phyloP scores from a whole-genome alignment of 1,140 invertebrate species.

The Ostrea denselamellosa region DNA sequence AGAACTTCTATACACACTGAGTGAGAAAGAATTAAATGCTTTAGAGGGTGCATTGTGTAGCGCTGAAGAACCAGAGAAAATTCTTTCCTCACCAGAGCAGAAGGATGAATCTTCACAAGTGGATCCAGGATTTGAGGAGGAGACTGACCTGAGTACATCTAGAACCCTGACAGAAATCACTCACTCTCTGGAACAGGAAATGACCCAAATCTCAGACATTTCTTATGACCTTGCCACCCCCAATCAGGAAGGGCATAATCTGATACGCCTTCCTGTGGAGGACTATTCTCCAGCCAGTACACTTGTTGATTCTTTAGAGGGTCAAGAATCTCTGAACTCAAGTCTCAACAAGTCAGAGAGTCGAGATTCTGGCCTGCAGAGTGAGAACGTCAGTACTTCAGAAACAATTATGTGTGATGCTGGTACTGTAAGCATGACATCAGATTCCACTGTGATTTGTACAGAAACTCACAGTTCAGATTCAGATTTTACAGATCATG shows the following conservation, averaged over 20 bases:
- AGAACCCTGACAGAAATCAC: conserved; percentile 7
- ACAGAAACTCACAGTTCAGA: not conserved
- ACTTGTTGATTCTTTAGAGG: conserved; percentile 46
- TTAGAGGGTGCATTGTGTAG: conserved; percentile 94
- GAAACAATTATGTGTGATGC: conserved; percentile 59
- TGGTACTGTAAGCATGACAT: not conserved
- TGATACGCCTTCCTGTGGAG: not conserved
- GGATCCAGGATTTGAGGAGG: conserved; percentile 63
- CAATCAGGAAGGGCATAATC: conserved; percentile 18
- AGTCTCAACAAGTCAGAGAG: conserved; percentile 73
- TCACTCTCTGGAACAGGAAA: not conserved
- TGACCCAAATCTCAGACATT: conserved; percentile 39
- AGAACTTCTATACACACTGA: conserved; percentile 93
- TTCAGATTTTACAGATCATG: not conserved
- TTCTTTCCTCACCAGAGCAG: conserved; percentile 43
- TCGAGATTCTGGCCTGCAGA: conserved; percentile 73
- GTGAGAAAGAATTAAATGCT: conserved; percentile 88
- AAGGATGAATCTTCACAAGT: conserved; percentile 55
- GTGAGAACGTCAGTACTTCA: conserved; percentile 72
- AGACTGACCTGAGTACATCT: conserved; percentile 51
- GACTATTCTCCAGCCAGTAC: conserved; percentile 46
- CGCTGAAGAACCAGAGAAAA: conserved; percentile 85
- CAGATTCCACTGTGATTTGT: conserved; percentile 13
- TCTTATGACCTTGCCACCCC: conserved; percentile 65
- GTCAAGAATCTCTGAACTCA: conserved; percentile 40